Evolutionary conservation across 2,888 invertebrate genomes (phyloP).

Genomic region (Aporophyla nigra): DNA sequence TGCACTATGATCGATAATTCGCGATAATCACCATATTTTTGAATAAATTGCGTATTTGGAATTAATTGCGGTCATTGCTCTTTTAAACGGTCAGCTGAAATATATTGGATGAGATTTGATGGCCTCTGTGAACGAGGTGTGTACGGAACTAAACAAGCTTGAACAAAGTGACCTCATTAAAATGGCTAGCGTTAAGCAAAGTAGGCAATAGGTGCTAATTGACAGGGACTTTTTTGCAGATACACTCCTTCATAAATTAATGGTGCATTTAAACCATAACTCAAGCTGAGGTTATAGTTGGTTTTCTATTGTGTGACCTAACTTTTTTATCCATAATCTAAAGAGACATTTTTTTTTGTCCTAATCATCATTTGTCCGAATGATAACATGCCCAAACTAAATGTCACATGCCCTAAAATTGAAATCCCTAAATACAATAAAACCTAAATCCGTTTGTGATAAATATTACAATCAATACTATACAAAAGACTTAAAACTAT

Average conservation of each 20-base stretch:
- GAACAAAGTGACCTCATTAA: conserved; percentile 12
- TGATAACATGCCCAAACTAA: no score
- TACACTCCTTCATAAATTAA: neutral
- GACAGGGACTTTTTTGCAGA: neutral
- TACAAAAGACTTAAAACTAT: no score
- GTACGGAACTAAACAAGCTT: conserved; percentile 14
- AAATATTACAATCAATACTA: no score
- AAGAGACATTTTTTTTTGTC: no score
- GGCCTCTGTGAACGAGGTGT: conserved; percentile 1
- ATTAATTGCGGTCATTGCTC: conserved; percentile 8
- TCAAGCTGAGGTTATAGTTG: neutral
- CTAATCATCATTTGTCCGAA: no score
- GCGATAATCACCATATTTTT: conserved; percentile 16
- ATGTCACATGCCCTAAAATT: no score
- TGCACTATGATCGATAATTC: conserved; percentile 44
- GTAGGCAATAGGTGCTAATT: neutral
- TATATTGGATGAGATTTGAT: neutral
- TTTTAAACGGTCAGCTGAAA: neutral
- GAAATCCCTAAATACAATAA: no score
- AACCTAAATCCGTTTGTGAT: no score
- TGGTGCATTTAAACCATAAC: neutral
- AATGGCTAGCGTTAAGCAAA: conserved; percentile 2
- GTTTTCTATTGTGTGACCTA: no score
- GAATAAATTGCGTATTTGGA: neutral
- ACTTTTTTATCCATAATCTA: no score